Base-by-base conservation (phyloP, 2,888 invertebrate species). In the Nipponacmea schrenckii region DNA sequence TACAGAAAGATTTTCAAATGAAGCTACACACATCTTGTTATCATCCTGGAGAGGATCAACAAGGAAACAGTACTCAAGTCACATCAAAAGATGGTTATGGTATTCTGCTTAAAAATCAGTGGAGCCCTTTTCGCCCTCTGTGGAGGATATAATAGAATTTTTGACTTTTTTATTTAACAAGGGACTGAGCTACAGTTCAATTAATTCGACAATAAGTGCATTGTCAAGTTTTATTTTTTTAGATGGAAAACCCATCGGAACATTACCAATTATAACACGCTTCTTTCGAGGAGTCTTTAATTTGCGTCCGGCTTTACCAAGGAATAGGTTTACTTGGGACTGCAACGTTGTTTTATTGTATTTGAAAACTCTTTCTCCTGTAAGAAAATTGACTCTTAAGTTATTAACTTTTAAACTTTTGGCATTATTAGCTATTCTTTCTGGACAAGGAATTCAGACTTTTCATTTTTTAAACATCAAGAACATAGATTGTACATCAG, bases 101-200 rank as follows among this genome's bases (percentile, higher is more conserved):
- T 72, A 68, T 67, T 69, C 69, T 69, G 31, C 27, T 70, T 14
- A 67, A 69, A 69, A 65, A 67, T 24, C 67, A 45, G 62, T 70
- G 26, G 39, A 24, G 68, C 39, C 67, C 46, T n/a, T 69, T 67
- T 68, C 46, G 45, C 62, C 70, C 44, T 26, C 72, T 71, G 31
- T 72, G 68, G 68, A 67, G 64, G 56, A 64, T 7, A 62, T 74
- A 39, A 27, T 73, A 10, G 71, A 76, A 63, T 76, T 67, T 45
- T 65, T 71, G 1, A 74, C 65, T 48, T 10, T 63, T n/a, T 68
- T 67, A 45, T 77, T 48, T 62, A n/a, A 74, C 5, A 62, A 68
- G n/a, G 71, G 74, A 46, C 65, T 74, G 20, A 69, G 71, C 26
- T 75, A 70, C 56, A 69, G 67, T 31, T 69, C 67, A 31, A 4